Percentiles rank a stretch among this genome's conserved stretches.
These are phyloP conservation scores for Ptilodon capucinus DNA, from an alignment of 2,888 invertebrate genomes.

Conservation along the genomic window DNA sequence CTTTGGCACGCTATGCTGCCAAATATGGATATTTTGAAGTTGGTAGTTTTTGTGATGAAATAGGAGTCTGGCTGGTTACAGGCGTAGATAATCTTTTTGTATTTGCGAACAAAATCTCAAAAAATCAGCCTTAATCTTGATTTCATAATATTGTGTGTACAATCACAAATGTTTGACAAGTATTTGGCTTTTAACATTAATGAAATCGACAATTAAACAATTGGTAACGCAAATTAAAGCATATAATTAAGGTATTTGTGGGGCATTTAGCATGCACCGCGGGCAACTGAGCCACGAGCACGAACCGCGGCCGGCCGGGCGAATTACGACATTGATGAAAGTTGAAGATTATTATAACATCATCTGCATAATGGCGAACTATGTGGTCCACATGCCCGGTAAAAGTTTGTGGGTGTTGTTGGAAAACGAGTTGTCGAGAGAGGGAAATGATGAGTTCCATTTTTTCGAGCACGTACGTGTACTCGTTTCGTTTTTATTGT, in stretches of 20 bases:
- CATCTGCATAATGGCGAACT: conserved; percentile 31
- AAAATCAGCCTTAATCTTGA: too few relatives aligned
- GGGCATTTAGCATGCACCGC: conserved; percentile 20
- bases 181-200: background rate
- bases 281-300: conserved; percentile 19
- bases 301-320: conserved; percentile 18
- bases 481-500: background rate
- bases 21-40: background rate
- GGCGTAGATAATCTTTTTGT: too few relatives aligned
- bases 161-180: too few relatives aligned
- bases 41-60: background rate
- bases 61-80: too few relatives aligned
- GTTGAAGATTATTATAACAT: conserved; percentile 36
- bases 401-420: conserved; percentile 15
- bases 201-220: conserved; percentile 3
- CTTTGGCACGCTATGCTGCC: background rate
- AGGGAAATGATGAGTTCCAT: background rate
- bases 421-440: background rate
- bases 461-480: background rate
- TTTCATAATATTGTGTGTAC: too few relatives aligned
- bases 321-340: conserved; percentile 42
- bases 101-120: too few relatives aligned
- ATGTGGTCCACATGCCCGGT: conserved; percentile 26
- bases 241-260: conserved; percentile 17
- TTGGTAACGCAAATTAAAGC: conserved; percentile 10